These are phyloP conservation scores for Dynastes grantii DNA, from an alignment of 2,888 invertebrate species.

Conservation along the genomic window DNA sequence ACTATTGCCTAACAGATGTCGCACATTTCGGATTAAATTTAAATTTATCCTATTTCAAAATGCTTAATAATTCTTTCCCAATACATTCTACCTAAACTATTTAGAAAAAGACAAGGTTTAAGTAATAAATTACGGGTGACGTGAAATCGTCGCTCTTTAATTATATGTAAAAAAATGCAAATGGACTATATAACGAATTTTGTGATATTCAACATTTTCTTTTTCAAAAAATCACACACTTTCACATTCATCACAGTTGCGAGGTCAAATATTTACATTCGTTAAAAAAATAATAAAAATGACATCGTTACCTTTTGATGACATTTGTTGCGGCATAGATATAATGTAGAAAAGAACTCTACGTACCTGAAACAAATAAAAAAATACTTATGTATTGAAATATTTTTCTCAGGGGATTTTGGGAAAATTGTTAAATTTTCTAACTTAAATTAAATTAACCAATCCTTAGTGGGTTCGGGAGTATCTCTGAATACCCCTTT, in stretches of 20 bases:
- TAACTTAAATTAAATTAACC: too few species aligned
- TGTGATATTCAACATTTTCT: slow-evolving; percentile 17
- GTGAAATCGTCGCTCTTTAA: slow-evolving; percentile 12
- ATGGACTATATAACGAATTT: slow-evolving; percentile 26
- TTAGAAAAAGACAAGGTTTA: neutral
- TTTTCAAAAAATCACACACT: slow-evolving; percentile 17
- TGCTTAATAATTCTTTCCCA: slow-evolving; percentile 2
- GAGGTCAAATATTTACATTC: slow-evolving; percentile 4
- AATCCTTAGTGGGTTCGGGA: too few species aligned
- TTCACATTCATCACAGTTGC: slow-evolving; percentile 35
- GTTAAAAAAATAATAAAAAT: slow-evolving; percentile 6
- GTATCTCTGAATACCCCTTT: too few species aligned
- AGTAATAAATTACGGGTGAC: slow-evolving; percentile 11
- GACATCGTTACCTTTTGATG: slow-evolving; percentile 26
- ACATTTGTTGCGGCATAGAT: neutral
- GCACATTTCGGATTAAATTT: neutral
- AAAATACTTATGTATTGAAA: neutral
- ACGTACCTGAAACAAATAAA: slow-evolving; percentile 34
- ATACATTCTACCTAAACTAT: neutral
- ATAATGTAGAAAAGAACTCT: too few species aligned
- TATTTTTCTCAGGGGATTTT: too few species aligned
- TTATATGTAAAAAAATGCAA: slow-evolving; percentile 36
- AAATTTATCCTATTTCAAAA: neutral
- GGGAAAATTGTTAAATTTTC: too few species aligned
- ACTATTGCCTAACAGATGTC: slow-evolving; percentile 9